Conservation (phyloP, 2,113 vertebrate species). For the Fulmarus glacialis region DNA sequence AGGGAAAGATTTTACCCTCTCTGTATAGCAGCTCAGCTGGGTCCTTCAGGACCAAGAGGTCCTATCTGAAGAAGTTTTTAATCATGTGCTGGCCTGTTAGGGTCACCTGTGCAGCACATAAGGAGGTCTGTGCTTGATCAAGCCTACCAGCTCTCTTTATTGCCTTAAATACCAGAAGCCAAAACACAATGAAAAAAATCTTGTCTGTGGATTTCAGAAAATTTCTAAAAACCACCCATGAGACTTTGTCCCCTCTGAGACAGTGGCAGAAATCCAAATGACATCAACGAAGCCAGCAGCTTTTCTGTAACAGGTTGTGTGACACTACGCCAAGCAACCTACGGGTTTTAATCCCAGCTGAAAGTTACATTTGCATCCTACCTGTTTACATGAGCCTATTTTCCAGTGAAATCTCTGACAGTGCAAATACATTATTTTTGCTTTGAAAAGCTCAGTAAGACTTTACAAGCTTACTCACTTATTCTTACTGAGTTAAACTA, state of each 20-base stretch:
- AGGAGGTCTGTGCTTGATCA: neutral
- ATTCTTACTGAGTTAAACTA: neutral
- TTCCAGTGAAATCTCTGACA: neutral
- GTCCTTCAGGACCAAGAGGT: neutral
- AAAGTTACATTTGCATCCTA: neutral
- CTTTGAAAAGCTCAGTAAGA: conserved; percentile 11
- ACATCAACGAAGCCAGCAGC: neutral
- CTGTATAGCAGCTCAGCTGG: neutral
- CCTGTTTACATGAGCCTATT: neutral
- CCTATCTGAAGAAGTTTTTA: neutral
- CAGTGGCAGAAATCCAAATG: neutral
- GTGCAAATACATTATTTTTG: neutral
- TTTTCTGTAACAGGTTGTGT: neutral
- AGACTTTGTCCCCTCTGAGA: neutral
- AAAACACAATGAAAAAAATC: neutral
- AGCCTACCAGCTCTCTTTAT: neutral
- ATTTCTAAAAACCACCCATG: neutral
- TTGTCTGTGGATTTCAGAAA: neutral
- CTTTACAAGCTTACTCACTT: neutral
- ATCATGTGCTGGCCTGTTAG: neutral
- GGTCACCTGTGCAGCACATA: neutral
- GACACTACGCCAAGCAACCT: neutral
- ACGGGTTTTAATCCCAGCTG: neutral
- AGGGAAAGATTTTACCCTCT: neutral
- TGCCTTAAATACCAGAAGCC: neutral